Evolutionary conservation across 2,113 vertebrate genomes (phyloP), one percentile per base, ranked within the genome.

Genomic region (Corynorhinus townsendii): DNA sequence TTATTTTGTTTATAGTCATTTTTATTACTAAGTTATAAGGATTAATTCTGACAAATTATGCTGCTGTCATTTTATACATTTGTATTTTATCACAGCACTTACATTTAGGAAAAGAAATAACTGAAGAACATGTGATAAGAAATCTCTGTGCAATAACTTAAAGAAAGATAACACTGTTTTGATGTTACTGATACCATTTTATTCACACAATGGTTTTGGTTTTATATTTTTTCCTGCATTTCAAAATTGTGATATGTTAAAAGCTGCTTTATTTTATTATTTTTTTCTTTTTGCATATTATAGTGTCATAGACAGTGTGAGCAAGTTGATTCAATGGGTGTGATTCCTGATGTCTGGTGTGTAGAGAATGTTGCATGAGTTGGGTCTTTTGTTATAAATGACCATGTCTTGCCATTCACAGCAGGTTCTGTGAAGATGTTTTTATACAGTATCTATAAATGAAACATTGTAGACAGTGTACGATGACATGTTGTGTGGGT

Each of bases 81-180:
- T 98, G 97, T 98, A 96, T 98, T 97, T 98, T 98, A 96, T 95
- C 98, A 97, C 97, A 98, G 98, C 98, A 98, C 98, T 99, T 98
- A 98, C 97, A 86, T 97, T 97, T 98, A 98, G 97, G 97, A 96
- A 95, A 97, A 98, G 88, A 97, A 95, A 83, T 96, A 97, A 96
- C 97, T 98, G 98, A 99, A 98, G 97, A 98, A 98, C 98, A 62
- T 62, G 98, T 98, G 98, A 99, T 98, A 95, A 98, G 97, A 98
- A 90, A 98, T 99, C 98, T 98, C 99, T 98, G 99, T 99, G 99
- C 99, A 99, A 99, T 99, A 99, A 98, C 97, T 94, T 98, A 96
- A 97, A 97, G 94, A 90, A 66, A 83, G 8, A 71, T 82, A 80
- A 77, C 86, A 72, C 96, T 93, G 84, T 96, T 97, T 95, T 97